phyloP scores from a whole-genome alignment of 2,888 invertebrate species.

The Tuberolachnus salignus region DNA sequence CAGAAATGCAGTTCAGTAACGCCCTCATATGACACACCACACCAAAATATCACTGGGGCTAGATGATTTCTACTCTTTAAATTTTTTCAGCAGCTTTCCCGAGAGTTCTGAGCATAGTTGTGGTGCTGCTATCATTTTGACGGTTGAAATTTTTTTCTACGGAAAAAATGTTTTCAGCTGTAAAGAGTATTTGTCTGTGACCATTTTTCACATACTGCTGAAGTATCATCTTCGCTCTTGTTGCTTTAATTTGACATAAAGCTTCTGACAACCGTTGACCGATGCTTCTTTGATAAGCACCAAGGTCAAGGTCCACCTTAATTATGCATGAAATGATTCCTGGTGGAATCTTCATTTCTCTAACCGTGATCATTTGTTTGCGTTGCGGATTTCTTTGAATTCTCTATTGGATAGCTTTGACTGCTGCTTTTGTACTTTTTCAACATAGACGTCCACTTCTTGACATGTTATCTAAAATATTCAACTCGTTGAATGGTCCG shows the following conservation, averaged over 20 bases:
- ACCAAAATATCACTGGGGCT: not conserved
- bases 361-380: not conserved
- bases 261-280: not conserved
- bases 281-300: conserved; percentile 14
- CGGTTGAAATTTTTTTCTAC: conserved; percentile 48
- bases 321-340: conserved; percentile 15
- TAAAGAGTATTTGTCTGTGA: conserved; percentile 56
- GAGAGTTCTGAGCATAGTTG: conserved; percentile 34
- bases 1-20: too few species aligned
- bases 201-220: not conserved
- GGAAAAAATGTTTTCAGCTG: conserved; percentile 58
- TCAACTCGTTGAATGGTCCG: conserved; percentile 26
- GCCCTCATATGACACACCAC: not conserved
- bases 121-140: too few species aligned
- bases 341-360: conserved; percentile 35
- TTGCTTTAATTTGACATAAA: not conserved
- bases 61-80: conserved; percentile 1
- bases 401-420: not conserved
- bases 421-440: not conserved
- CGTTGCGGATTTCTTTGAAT: conserved; percentile 9
- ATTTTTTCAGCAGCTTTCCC: conserved; percentile 19
- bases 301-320: conserved; percentile 7
- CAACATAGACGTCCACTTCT: not conserved
- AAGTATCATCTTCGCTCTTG: conserved; percentile 9
- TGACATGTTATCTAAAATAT: not conserved